Conservation (phyloP, 2,888 invertebrate species). For the Sminthurides aquaticus region DNA sequence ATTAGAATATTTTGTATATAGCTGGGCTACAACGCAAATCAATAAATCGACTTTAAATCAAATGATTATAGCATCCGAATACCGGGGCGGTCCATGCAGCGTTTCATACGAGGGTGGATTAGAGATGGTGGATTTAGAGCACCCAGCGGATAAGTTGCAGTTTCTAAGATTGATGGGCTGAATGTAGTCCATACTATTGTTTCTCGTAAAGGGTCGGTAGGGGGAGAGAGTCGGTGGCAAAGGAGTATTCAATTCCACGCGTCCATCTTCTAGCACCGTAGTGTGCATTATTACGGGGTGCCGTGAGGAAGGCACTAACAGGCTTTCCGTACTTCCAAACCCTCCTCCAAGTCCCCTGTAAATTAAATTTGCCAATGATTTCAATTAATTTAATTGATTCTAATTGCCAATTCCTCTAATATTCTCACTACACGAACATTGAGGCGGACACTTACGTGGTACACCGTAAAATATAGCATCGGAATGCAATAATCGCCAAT, state of each 20-base stretch:
- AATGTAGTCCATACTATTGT: slow-evolving; percentile 20
- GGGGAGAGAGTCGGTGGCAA: background rate
- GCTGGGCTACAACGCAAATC: too few species aligned
- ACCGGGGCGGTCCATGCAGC: slow-evolving; percentile 14
- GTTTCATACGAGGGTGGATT: slow-evolving; percentile 20
- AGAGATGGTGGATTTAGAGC: slow-evolving; percentile 8
- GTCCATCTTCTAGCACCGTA: slow-evolving; percentile 13
- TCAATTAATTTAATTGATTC: background rate
- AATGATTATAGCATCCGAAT: slow-evolving; percentile 20
- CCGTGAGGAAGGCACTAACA: slow-evolving; percentile 17
- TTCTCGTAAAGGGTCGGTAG: background rate
- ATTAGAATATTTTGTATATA: too few species aligned
- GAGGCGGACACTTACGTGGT: background rate
- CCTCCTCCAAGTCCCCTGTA: slow-evolving; percentile 7
- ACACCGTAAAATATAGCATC: slow-evolving; percentile 16
- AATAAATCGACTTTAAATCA: too few species aligned
- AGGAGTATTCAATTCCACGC: slow-evolving; percentile 5
- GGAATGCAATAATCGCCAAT: slow-evolving; percentile 10
- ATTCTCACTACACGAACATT: background rate
- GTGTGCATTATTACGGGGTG: slow-evolving; percentile 16
- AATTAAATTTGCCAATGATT: background rate
- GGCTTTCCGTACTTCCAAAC: slow-evolving; percentile 11
- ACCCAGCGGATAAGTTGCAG: background rate
- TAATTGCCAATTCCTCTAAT: background rate
- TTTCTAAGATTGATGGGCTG: slow-evolving; percentile 17